A percentile compares a stretch with the other conserved stretches of the same genome.
Evolutionary conservation across 2,888 invertebrate genomes (phyloP).

Genomic region (Sceliomorpha sp.): DNA sequence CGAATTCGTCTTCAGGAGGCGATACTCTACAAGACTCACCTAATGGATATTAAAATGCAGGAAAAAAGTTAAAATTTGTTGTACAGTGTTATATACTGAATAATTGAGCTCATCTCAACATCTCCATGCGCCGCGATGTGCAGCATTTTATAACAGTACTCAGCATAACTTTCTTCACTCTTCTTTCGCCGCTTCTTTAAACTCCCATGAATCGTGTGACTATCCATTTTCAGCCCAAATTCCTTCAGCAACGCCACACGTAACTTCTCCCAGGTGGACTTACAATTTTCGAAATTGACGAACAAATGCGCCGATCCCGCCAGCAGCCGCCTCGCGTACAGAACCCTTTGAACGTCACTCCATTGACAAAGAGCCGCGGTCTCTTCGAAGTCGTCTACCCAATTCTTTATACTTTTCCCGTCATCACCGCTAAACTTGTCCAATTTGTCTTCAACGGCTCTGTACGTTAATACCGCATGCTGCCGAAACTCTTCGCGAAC

Average conservation of each 20-base stretch:
- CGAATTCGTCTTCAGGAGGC: no score
- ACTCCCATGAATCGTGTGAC: slow-evolving; percentile 25
- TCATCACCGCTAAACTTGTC: slow-evolving; percentile 49
- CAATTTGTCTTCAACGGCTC: slow-evolving; percentile 37
- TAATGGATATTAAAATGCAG: no score
- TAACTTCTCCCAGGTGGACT: slow-evolving; percentile 24
- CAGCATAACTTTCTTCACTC: slow-evolving; percentile 14
- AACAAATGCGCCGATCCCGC: slow-evolving; percentile 17
- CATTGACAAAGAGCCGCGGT: slow-evolving; percentile 37
- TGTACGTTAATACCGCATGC: slow-evolving; percentile 18
- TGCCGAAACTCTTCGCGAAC: no score
- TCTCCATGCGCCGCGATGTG: slow-evolving; percentile 32
- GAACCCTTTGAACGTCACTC: slow-evolving; percentile 32
- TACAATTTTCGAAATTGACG: slow-evolving; percentile 22
- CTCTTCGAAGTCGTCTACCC: slow-evolving; percentile 47
- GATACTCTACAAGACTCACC: no score
- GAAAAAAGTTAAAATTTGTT: no score
- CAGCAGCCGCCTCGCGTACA: slow-evolving; percentile 37
- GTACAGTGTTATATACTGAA: slow-evolving; percentile 55
- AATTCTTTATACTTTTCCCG: slow-evolving; percentile 14
- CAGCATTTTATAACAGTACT: slow-evolving; percentile 44
- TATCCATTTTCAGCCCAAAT: slow-evolving; percentile 27
- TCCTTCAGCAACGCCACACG: slow-evolving; percentile 14
- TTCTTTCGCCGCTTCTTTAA: slow-evolving; percentile 22
- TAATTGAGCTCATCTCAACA: slow-evolving; percentile 30